These are phyloP conservation scores for Diachrysia chrysitis DNA, from an alignment of 2,888 invertebrate species.

Conservation along the genomic window DNA sequence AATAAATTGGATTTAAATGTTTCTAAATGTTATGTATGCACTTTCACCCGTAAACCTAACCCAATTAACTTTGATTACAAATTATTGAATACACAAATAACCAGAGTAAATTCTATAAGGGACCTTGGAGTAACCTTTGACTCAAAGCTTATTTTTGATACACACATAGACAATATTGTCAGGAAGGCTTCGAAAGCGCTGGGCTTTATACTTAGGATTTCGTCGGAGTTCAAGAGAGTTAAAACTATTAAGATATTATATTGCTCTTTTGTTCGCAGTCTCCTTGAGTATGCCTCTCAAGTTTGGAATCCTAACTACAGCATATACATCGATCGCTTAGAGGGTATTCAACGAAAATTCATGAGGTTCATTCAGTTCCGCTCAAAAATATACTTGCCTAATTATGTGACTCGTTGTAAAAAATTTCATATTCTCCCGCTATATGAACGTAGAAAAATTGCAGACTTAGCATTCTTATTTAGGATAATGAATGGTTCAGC, in stretches of 20 bases:
- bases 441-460: neutral
- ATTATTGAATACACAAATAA: neutral
- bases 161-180: neutral
- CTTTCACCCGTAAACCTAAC: neutral
- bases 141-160: neutral
- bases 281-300: neutral
- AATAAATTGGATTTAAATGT: neutral
- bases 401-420: neutral
- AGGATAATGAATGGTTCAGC: neutral
- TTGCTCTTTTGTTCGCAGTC: neutral
- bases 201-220: neutral
- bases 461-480: neutral
- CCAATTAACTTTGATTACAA: neutral
- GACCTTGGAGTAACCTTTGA: neutral
- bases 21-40: neutral
- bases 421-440: neutral
- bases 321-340: neutral
- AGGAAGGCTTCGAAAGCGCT: neutral
- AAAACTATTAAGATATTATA: neutral
- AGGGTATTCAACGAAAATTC: neutral
- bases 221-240: neutral
- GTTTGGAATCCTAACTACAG: neutral
- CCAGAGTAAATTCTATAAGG: neutral
- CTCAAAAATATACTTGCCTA: neutral
- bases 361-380: neutral